Evolutionary conservation across 1,140 invertebrate genomes (phyloP), one percentile per base, ranked within the genome.

Genomic region (Sesamia nonagrioides): DNA sequence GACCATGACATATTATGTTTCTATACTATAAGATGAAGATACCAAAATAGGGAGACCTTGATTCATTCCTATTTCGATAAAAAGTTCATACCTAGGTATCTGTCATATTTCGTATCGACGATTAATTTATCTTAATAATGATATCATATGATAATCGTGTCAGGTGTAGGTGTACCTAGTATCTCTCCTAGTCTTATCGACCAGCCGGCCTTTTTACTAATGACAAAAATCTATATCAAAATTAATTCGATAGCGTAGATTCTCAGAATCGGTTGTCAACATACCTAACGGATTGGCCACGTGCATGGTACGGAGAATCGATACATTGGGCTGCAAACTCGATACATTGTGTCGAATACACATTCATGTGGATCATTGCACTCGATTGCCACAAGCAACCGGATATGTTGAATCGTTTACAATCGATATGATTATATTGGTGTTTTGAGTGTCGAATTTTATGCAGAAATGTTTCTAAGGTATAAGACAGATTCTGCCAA

Each of bases 321-420:
- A 50, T 75, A 7, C 27, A 63, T 45, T 21, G 50, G 58, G 42
- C 54, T 74, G 72, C 58, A 75, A n/a, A 75, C 73, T 75, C 42
- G 73, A 75, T 63, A 58, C 52, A 58, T 56, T 21, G 52, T 60
- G 4, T 61, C 54, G 73, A n/a, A 48, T 52, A 9, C 66, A 27
- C 18, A 63, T 75, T 27, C 58, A 50, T 35, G 35, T 40, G 42
- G 73, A 75, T 63, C 73, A 52, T 75, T 60, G 73, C 73, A 75
- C 73, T 61, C 73, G 73, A 61, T 50, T 75, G 73, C 18, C 73
- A 75, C 27, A 63, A 63, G 42, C 42, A 45, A 75, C 50, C 58
- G 58, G 27, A 33, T 75, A 61, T 42, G 63, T 61, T 60, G 54
- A 58, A 61, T 7, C 40, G 33, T 42, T 9, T 37, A 52, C 48